Base-by-base conservation (phyloP, 30 jellyfish, hydroid and myxozoan species). In the Aurelia aurita region DNA sequence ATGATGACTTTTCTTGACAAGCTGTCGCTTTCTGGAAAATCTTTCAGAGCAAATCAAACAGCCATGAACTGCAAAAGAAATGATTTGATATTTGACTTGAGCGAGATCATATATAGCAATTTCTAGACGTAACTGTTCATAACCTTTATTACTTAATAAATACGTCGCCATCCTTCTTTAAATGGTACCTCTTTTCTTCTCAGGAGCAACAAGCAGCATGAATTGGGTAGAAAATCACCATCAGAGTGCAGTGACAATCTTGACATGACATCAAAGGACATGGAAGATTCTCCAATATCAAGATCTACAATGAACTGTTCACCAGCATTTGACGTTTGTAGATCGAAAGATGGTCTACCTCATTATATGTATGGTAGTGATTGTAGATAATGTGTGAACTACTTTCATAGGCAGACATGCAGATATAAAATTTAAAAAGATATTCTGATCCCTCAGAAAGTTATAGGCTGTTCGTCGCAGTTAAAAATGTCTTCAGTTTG, bases 271-370 rank as follows among this genome's bases (percentile, higher is more conserved):
- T 34, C 77, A 22, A 83, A 69, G 39, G 87, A 83, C 73, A 43
- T 69, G 7, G 87, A 31, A 81, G 77, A 58, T 29, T 66, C 91
- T 12, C 84, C 91, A 3, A 10, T 71, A 13, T 62, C 86, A 19
- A 69, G 87, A 59, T 83, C 93, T 9, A 83, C 68, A 29, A 70
- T 83, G 93, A 83, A 83, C 74, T 60, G 93, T 21, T 83, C 93
- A 21, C 93, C 93, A 22, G 93, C 72, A 39, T 83, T 31, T 58
- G 93, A 83, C 32, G 81, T 83, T 7, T 83, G 93, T 58, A 83
- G 77, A 28, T 61, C 93, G 46, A 83, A 71, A n/a, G 87, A 83
- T 5, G 61, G 93, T 43, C 69, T 71, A 25, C 81, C 93, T 5
- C 93, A 83, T 12, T 83, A 53, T 68, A 63, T 70, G 58, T 83